phyloP scores from a whole-genome alignment of 92 coral and sea anemone species.

The Muricea muricata region DNA sequence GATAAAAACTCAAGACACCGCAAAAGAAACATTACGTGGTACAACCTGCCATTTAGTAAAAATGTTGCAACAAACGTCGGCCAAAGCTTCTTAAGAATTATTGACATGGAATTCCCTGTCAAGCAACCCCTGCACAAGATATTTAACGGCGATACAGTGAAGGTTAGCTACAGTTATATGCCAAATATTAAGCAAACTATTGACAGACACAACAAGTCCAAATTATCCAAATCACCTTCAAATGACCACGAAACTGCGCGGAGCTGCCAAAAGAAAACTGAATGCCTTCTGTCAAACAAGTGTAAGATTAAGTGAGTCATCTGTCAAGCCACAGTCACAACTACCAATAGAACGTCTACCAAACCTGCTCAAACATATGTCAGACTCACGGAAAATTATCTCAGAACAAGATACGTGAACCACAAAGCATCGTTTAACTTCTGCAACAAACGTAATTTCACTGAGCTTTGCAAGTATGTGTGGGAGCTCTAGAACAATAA shows the following conservation, averaged over 20 bases:
- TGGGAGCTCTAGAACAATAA: too few species aligned
- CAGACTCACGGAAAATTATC: constrained; percentile 26
- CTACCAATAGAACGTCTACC: constrained; percentile 32
- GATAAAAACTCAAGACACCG: not conserved
- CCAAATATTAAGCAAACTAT: constrained; percentile 42
- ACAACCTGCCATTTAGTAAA: constrained; percentile 51
- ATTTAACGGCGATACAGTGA: constrained; percentile 31
- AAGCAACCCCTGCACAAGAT: constrained; percentile 45
- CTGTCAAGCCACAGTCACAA: constrained; percentile 45
- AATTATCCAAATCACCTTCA: not conserved
- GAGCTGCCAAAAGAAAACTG: constrained; percentile 17
- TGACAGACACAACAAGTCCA: constrained; percentile 53
- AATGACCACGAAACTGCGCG: not conserved
- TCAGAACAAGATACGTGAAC: constrained; percentile 18
- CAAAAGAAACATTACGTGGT: constrained; percentile 36
- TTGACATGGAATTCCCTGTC: constrained; percentile 53
- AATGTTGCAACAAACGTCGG: constrained; percentile 60
- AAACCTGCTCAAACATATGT: constrained; percentile 60
- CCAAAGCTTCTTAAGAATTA: constrained; percentile 49
- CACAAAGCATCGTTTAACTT: constrained; percentile 31
- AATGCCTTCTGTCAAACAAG: constrained; percentile 27
- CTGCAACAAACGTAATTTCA: not conserved
- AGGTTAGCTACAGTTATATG: constrained; percentile 41
- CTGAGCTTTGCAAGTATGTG: not conserved
- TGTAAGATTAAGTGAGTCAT: constrained; percentile 20